phyloP scores from a whole-genome alignment of 2,797 vertebrate genomes.

The Sebastes dallii region DNA sequence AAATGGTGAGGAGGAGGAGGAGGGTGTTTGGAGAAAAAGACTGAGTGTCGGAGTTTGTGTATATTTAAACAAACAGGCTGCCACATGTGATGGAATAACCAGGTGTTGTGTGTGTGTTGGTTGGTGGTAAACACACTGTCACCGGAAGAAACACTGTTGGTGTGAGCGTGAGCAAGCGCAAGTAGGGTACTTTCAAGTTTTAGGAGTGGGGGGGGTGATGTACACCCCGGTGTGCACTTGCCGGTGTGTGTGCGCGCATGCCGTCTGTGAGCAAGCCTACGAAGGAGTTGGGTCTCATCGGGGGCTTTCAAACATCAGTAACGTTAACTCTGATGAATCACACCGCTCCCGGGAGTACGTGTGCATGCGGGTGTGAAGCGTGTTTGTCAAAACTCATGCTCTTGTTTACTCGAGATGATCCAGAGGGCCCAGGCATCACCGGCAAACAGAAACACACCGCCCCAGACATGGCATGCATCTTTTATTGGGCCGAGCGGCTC shows the following conservation, averaged over 20 bases:
- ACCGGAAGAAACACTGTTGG: constrained; percentile 43
- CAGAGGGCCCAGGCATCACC: constrained; percentile 56
- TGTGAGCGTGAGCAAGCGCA: constrained; percentile 19
- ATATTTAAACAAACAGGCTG: constrained; percentile 17
- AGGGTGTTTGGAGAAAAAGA: constrained; percentile 12
- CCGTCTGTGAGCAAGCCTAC: constrained; percentile 27
- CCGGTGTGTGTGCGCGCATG: not conserved
- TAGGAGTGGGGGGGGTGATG: not conserved
- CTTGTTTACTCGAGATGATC: constrained; percentile 74
- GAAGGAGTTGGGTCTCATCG: constrained; percentile 56
- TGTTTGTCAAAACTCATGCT: constrained; percentile 74
- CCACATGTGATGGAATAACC: constrained; percentile 50
- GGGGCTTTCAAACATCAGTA: constrained; percentile 71
- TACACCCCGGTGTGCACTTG: constrained; percentile 9
- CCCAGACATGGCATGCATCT: constrained; percentile 64
- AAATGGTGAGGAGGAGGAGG: constrained; percentile 32
- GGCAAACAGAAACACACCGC: constrained; percentile 52
- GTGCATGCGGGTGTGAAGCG: constrained; percentile 64
- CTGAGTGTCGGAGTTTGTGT: constrained; percentile 28
- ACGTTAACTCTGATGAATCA: constrained; percentile 72
- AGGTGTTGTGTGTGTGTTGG: constrained; percentile 24
- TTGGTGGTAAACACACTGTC: constrained; percentile 62
- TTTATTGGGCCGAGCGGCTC: constrained; percentile 66
- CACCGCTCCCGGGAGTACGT: constrained; percentile 57
- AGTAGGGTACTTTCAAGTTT: constrained; percentile 40